Conservation (phyloP, 1,140 invertebrate species). For the Cyclargus thomasi region DNA sequence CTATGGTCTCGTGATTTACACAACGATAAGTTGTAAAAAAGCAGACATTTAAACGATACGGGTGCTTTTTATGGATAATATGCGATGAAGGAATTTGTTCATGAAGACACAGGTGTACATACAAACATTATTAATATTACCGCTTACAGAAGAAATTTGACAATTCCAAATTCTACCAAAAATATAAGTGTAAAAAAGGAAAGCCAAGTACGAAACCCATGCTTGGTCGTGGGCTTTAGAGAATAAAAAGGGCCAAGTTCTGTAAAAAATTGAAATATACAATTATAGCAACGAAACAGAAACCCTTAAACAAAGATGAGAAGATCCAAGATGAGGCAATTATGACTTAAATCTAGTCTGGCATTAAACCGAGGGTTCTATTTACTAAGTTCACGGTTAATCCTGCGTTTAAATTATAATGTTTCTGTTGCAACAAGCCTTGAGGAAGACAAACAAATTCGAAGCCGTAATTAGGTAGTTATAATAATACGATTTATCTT, state of each 20-base stretch:
- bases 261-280: too few relatives aligned
- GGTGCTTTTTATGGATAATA: not conserved
- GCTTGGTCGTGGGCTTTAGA: too few relatives aligned
- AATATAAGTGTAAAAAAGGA: too few relatives aligned
- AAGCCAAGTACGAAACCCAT: too few relatives aligned
- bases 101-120: too few relatives aligned
- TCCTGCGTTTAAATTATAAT: constrained; percentile 1
- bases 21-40: not conserved
- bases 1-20: not conserved
- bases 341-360: not conserved
- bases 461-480: constrained; percentile 7
- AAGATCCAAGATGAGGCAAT: too few relatives aligned
- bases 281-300: too few relatives aligned
- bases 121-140: too few relatives aligned
- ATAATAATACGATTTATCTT: constrained; percentile 14
- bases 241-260: too few relatives aligned
- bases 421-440: constrained; percentile 2
- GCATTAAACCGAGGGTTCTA: not conserved
- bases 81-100: too few relatives aligned
- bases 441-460: not conserved
- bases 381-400: not conserved
- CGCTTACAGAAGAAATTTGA: too few relatives aligned
- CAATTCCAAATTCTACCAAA: too few relatives aligned
- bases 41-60: not conserved
- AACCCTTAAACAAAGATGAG: not conserved